phyloP scores from a whole-genome alignment of 2,113 vertebrate genomes.

The Pygoscelis antarcticus region DNA sequence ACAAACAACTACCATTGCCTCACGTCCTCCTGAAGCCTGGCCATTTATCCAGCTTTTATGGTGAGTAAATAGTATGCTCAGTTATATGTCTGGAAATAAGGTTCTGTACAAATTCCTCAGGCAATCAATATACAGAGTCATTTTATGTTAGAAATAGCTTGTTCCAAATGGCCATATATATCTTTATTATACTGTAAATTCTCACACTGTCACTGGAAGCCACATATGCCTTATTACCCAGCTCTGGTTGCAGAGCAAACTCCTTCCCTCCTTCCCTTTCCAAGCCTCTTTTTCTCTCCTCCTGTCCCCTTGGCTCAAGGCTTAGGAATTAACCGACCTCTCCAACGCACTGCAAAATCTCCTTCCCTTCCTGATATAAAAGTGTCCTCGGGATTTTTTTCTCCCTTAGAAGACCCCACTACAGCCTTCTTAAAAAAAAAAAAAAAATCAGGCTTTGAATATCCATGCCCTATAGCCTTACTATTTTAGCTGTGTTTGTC shows the following conservation, averaged over 20 bases:
- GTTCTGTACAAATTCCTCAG: slow-evolving; percentile 59
- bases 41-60: slow-evolving; percentile 58
- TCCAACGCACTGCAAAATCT: background rate
- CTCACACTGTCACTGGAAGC: slow-evolving; percentile 46
- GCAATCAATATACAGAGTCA: slow-evolving; percentile 59
- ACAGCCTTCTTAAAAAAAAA: background rate
- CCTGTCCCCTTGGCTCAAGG: background rate
- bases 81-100: slow-evolving; percentile 60
- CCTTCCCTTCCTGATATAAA: background rate
- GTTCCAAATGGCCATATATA: slow-evolving; percentile 62
- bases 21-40: slow-evolving; percentile 18
- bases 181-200: slow-evolving; percentile 68
- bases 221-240: slow-evolving; percentile 19
- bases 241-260: background rate
- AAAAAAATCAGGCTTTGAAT: background rate
- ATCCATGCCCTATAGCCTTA: background rate
- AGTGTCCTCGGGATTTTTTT: background rate
- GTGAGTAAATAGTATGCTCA: slow-evolving; percentile 63
- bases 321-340: background rate
- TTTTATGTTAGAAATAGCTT: slow-evolving; percentile 68
- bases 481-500: background rate
- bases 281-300: background rate
- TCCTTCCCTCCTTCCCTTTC: background rate
- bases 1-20: background rate
- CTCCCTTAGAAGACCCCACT: background rate